Evolutionary conservation across 1,140 invertebrate species (phyloP).

Genomic region (Globodera rostochiensis): DNA sequence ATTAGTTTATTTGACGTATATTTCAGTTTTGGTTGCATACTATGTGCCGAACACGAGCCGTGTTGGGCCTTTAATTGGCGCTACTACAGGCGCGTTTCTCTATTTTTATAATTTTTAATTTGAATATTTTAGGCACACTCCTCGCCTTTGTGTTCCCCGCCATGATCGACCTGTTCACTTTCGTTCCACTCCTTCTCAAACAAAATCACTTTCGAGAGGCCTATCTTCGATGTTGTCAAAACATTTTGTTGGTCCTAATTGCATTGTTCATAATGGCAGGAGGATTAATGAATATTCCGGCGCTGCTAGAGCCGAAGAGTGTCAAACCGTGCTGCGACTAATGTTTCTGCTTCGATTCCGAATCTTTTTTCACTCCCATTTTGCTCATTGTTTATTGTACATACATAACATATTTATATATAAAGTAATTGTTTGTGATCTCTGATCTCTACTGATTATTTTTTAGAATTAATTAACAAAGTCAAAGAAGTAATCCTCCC

Average conservation of each 20-base stretch:
- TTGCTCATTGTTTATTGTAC: no score
- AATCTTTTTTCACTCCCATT: no score
- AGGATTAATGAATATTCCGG: constrained; percentile 53
- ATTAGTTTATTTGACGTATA: not conserved
- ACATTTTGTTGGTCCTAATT: constrained; percentile 39
- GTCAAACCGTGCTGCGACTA: no score
- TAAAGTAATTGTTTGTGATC: no score
- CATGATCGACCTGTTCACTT: constrained; percentile 51
- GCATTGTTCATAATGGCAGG: constrained; percentile 59
- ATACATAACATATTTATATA: no score
- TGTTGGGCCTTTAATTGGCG: constrained; percentile 56
- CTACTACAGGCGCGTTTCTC: constrained; percentile 34
- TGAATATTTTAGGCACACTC: constrained; percentile 48
- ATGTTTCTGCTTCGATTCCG: no score
- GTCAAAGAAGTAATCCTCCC: no score
- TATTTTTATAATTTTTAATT: not conserved
- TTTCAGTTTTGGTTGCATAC: constrained; percentile 51
- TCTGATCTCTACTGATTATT: no score
- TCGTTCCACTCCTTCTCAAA: constrained; percentile 29
- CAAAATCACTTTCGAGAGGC: not conserved
- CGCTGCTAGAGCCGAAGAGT: constrained; percentile 7
- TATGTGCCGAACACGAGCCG: constrained; percentile 52
- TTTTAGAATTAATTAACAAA: no score
- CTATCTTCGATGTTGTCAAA: constrained; percentile 22
- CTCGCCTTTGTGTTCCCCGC: constrained; percentile 56